A percentile compares a stretch with the other conserved stretches of the same genome.
phyloP scores from a whole-genome alignment of 2,797 vertebrate species.

The Sylvia borin region DNA sequence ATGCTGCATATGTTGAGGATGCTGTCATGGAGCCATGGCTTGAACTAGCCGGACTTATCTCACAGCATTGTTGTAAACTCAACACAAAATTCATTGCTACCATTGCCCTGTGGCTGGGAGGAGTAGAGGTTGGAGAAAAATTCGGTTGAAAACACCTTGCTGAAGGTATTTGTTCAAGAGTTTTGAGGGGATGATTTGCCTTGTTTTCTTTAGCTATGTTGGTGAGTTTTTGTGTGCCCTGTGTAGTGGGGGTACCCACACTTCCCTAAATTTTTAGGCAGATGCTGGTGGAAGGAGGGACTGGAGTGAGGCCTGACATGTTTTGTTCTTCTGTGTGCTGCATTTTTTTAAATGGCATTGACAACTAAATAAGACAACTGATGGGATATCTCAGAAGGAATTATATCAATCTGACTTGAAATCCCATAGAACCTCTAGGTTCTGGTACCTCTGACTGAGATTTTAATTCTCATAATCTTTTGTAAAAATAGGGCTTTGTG shows the following conservation, averaged over 20 bases:
- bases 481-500: not conserved
- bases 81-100: not conserved
- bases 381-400: not conserved
- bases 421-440: not conserved
- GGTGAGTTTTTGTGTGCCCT: not conserved
- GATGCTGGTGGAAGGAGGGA: not conserved
- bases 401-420: not conserved
- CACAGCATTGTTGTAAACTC: not conserved
- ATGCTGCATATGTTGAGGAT: not conserved
- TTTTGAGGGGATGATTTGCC: not conserved
- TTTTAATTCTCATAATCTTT: not conserved
- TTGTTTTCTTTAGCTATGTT: not conserved
- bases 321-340: not conserved
- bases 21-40: fast-evolving
- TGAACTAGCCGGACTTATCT: not conserved
- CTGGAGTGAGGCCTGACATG: not conserved
- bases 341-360: not conserved
- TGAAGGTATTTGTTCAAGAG: not conserved
- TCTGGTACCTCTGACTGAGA: not conserved
- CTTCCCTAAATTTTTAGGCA: not conserved
- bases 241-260: fast-evolving
- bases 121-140: not conserved
- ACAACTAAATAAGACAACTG: not conserved
- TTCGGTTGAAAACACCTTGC: not conserved
- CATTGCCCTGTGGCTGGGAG: not conserved